Percentiles rank a stretch among this genome's conserved stretches.
Conservation (phyloP, 30 jellyfish, hydroid and myxozoan species). For the Turritopsis rubra region DNA sequence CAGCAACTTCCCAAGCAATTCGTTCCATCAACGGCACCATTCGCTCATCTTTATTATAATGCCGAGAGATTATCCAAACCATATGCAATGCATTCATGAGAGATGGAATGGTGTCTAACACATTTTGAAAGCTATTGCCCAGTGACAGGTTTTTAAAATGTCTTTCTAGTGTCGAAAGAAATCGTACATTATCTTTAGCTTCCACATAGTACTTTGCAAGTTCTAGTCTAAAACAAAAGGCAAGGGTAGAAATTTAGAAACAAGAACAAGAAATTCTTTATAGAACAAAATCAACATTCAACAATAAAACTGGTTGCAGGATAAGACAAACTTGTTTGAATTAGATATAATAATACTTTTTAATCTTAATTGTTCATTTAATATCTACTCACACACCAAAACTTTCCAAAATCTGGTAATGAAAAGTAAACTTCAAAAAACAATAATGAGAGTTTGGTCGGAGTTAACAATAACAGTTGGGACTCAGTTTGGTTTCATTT, state of each 20-base stretch:
- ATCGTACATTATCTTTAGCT: conserved; percentile 93
- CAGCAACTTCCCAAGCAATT: conserved; percentile 98
- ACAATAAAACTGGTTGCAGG: background rate
- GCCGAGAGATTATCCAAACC: conserved; percentile 97
- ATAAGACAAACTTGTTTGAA: no score
- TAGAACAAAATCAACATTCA: conserved; percentile 1
- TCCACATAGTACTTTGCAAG: conserved; percentile 79
- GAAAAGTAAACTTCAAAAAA: no score
- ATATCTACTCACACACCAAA: no score
- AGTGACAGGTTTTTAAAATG: conserved; percentile 83
- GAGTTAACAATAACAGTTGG: no score
- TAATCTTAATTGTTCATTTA: no score
- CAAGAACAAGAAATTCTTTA: conserved; percentile 9
- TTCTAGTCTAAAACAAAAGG: conserved; percentile 48
- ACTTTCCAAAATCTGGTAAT: no score
- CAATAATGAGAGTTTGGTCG: no score
- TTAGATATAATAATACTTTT: no score
- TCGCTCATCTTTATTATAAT: conserved; percentile 94
- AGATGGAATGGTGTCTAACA: conserved; percentile 86
- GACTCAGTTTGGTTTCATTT: no score
- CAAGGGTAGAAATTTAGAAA: background rate
- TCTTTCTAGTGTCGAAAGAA: conserved; percentile 86
- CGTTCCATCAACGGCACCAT: conserved; percentile 98
- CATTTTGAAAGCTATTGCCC: conserved; percentile 92
- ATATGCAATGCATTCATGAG: conserved; percentile 93